Evolutionary conservation across 2,113 vertebrate species (phyloP).

Genomic region (Rhineura floridana): DNA sequence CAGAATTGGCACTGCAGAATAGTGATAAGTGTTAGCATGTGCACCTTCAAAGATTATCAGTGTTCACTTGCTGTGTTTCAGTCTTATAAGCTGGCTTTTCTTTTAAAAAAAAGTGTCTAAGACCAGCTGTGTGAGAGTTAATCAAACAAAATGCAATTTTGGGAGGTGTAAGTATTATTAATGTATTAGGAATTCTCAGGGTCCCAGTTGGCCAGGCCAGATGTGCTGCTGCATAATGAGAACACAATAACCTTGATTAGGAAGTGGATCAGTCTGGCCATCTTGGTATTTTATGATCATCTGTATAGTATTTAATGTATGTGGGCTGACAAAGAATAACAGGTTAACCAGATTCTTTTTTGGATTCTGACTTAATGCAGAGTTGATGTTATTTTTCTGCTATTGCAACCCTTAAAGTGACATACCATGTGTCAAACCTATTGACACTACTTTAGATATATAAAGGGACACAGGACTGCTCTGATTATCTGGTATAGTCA

Average conservation of each 20-base stretch:
- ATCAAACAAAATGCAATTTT: conserved; percentile 77
- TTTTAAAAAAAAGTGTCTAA: conserved; percentile 65
- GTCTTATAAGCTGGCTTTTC: conserved; percentile 73
- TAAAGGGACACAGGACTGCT: conserved; percentile 12
- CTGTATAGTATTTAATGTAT: conserved; percentile 60
- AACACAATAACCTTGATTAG: conserved; percentile 67
- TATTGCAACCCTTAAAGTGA: conserved; percentile 48
- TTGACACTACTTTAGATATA: conserved; percentile 22
- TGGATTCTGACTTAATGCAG: conserved; percentile 34
- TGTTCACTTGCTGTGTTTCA: conserved; percentile 70
- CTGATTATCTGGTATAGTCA: conserved; percentile 37
- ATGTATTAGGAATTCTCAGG: conserved; percentile 75
- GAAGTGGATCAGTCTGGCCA: conserved; percentile 40
- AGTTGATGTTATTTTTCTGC: conserved; percentile 50
- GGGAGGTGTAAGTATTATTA: conserved; percentile 70
- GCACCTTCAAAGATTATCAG: conserved; percentile 68
- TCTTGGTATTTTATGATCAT: conserved; percentile 57
- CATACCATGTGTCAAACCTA: conserved; percentile 41
- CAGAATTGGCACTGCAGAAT: neutral
- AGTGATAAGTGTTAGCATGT: conserved; percentile 55
- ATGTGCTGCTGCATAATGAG: conserved; percentile 71
- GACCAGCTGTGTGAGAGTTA: conserved; percentile 79
- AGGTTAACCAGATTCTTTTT: conserved; percentile 61
- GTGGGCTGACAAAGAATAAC: conserved; percentile 56
- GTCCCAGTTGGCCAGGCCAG: conserved; percentile 69